Percentiles rank a stretch among this genome's conserved stretches.
Conservation (phyloP, 2,113 vertebrate genomes). For the Heterocephalus glaber region DNA sequence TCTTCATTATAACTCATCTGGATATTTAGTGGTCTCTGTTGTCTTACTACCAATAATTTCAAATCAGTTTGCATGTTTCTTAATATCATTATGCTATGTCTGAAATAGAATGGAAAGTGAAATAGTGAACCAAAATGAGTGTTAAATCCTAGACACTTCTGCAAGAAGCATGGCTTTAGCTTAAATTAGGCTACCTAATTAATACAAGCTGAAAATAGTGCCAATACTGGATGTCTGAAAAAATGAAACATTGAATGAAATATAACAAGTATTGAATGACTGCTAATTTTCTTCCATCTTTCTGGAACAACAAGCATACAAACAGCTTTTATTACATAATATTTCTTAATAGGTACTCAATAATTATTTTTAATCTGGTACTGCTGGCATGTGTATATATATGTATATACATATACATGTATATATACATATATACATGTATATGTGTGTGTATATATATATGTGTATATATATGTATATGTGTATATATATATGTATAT, state of each 20-base stretch:
- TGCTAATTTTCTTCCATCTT: background rate
- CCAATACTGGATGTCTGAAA: background rate
- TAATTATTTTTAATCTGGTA: background rate
- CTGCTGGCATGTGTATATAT: too few species aligned
- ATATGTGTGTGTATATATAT: too few species aligned
- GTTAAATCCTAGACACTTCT: conserved; percentile 10
- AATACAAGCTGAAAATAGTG: background rate
- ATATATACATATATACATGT: too few species aligned
- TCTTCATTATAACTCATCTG: background rate
- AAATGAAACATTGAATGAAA: background rate
- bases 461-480: too few species aligned
- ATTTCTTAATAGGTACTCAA: background rate
- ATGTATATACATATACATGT: too few species aligned
- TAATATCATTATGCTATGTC: background rate
- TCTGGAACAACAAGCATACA: background rate
- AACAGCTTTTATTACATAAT: background rate
- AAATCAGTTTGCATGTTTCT: background rate
- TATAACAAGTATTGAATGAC: background rate
- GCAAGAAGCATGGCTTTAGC: background rate
- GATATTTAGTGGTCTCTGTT: background rate
- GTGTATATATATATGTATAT: too few species aligned
- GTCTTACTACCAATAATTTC: background rate
- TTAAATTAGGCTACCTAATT: background rate
- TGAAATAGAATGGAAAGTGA: background rate
- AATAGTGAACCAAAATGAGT: background rate